These are phyloP conservation scores for Lithosia quadra DNA, from an alignment of 2,888 invertebrate species.

Conservation along the genomic window DNA sequence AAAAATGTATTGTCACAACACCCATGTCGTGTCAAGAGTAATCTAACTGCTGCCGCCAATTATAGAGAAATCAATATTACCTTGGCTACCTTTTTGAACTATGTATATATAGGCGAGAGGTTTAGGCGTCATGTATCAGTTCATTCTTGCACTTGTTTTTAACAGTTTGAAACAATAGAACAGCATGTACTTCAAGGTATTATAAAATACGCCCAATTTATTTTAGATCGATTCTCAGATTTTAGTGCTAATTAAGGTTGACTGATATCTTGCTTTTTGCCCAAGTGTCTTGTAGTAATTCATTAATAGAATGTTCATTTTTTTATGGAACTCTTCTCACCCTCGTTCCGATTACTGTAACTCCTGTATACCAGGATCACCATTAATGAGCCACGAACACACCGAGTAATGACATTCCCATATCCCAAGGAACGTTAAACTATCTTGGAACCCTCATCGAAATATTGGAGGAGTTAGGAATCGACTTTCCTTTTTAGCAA, in stretches of 20 bases:
- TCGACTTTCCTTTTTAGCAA: no score
- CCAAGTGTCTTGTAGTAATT: not conserved
- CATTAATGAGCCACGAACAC: no score
- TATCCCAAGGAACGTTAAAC: no score
- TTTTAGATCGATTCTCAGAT: not conserved
- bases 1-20: not conserved
- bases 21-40: slow-evolving; percentile 26
- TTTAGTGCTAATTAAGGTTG: not conserved
- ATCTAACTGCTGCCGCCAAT: slow-evolving; percentile 36
- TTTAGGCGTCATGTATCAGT: slow-evolving; percentile 37
- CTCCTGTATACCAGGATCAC: no score
- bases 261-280: not conserved
- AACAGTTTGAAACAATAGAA: slow-evolving; percentile 14
- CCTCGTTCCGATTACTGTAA: no score
- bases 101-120: slow-evolving; percentile 32
- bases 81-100: slow-evolving; percentile 37
- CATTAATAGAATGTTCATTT: not conserved
- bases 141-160: slow-evolving; percentile 12
- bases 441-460: no score
- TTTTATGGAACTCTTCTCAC: no score
- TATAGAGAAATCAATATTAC: slow-evolving; percentile 47
- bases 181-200: slow-evolving; percentile 46
- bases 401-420: no score
- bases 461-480: no score
- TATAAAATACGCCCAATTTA: not conserved